Base-by-base conservation (phyloP, 2,113 vertebrate species). In the Sphaerodactylus townsendi region DNA sequence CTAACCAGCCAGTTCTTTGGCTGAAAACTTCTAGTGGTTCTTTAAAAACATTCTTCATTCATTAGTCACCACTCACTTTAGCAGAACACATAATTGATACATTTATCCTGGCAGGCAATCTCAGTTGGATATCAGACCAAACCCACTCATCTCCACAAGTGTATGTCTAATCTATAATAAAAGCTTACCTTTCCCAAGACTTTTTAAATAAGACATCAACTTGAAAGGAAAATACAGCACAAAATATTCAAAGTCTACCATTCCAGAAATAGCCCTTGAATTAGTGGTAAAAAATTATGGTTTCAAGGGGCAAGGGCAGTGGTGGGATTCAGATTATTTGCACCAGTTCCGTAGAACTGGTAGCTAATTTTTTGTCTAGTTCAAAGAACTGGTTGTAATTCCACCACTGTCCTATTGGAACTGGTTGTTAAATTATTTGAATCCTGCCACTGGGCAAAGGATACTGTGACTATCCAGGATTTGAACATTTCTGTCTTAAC, bases 21-120 rank as follows among this genome's bases (percentile, higher is more conserved):
- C 25, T 71, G 35, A 53, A n/a, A 30, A n/a, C 39, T 79, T 65
- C 17, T 44, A 30, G 35, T 14, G 11, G 70, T 53, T 56, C n/a
- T 76, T 81, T 30, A 14, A 25, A 23, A 10, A 28, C 10, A 39
- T 71, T 71, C 64, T 37, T n/a, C 53, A 71, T 81, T 81, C 37
- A 56, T 56, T 68, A 59, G 50, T 59, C 65, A 70, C 68, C 66
- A 81, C 25, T 81, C 48, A 72, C 17, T n/a, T 72, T 59, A 59
- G 50, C n/a, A 59, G 35, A 41, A 5, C 48, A 81, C 37, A n/a
- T 81, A 81, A 81, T 72, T 81, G 68, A 69, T 50, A 21, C 50
- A 44, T 59, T 81, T 81, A 81, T 59, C 68, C 30, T 69, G 33
- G 44, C 41, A 79, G 77, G 79, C 37, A 72, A 56, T 71, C 79